Percentiles rank a stretch among this genome's conserved stretches.
Evolutionary conservation across 2,888 invertebrate species (phyloP).

Genomic region (Heliconius ismenius): DNA sequence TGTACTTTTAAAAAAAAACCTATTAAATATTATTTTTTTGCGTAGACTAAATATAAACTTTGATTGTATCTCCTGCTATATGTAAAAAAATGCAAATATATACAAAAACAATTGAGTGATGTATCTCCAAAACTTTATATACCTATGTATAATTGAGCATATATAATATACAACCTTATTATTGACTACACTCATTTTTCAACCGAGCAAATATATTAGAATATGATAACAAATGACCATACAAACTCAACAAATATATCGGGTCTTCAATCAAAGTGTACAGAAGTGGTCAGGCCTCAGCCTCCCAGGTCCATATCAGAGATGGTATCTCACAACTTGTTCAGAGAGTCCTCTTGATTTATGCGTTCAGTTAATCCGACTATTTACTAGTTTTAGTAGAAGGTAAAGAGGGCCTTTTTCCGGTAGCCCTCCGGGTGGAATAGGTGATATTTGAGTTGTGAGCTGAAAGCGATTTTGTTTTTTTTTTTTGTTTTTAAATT

Average conservation of each 20-base stretch:
- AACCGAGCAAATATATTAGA: background rate
- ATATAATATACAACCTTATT: background rate
- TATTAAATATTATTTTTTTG: too few relatives aligned
- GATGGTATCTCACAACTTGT: constrained; percentile 47
- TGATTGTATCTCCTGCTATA: too few relatives aligned
- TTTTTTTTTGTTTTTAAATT: background rate
- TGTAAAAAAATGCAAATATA: too few relatives aligned
- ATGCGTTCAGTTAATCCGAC: constrained; percentile 76
- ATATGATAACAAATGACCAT: constrained; percentile 15
- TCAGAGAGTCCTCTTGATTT: constrained; percentile 63
- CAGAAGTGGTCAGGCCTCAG: constrained; percentile 34
- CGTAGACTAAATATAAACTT: too few relatives aligned
- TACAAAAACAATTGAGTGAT: background rate
- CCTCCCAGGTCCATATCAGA: constrained; percentile 44
- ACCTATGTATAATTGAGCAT: background rate
- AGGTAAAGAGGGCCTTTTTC: constrained; percentile 77
- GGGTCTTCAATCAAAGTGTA: constrained; percentile 39
- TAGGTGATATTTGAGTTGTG: constrained; percentile 41
- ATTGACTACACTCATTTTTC: background rate
- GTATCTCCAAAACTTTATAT: background rate
- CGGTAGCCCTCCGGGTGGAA: constrained; percentile 60
- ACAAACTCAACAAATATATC: constrained; percentile 27
- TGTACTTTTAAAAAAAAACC: too few relatives aligned
- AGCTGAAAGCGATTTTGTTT: constrained; percentile 39
- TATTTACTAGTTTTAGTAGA: constrained; percentile 79